These are phyloP conservation scores for Clepsis dumicolana DNA, from an alignment of 2,888 invertebrate genomes.

Conservation along the genomic window DNA sequence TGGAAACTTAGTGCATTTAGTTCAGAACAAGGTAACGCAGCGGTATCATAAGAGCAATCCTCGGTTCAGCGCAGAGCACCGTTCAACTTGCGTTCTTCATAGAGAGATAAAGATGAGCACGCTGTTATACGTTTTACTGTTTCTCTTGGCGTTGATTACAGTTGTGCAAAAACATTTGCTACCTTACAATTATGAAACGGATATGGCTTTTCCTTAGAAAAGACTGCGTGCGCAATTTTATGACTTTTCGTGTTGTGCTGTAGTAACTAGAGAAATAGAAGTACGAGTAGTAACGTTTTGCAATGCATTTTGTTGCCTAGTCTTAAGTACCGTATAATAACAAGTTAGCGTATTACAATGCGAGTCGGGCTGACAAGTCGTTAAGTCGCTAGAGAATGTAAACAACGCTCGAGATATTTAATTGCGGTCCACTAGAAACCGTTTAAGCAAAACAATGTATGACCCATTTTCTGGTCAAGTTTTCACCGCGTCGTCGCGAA, in stretches of 20 bases:
- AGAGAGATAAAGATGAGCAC: conserved; percentile 23
- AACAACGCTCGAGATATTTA: conserved; percentile 35
- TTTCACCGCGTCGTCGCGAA: conserved; percentile 25
- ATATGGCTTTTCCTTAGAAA: not conserved
- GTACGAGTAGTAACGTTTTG: not conserved
- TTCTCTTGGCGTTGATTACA: not conserved
- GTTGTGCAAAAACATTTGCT: not conserved
- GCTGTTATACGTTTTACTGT: conserved; percentile 9
- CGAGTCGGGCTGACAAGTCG: conserved; percentile 15
- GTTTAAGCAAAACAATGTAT: conserved; percentile 40
- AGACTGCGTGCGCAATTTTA: not conserved
- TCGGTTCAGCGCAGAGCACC: conserved; percentile 21
- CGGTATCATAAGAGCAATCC: conserved; percentile 9
- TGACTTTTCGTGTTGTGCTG: not conserved
- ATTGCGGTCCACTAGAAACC: conserved; percentile 34
- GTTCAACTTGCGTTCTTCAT: conserved; percentile 29
- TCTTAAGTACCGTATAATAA: conserved; percentile 16
- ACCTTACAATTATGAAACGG: not conserved
- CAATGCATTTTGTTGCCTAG: not conserved
- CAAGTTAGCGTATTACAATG: conserved; percentile 21
- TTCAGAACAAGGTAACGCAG: conserved; percentile 22
- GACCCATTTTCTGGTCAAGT: conserved; percentile 42
- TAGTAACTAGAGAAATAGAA: not conserved
- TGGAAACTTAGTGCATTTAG: conserved; percentile 24
- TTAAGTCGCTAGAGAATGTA: conserved; percentile 29